Percentiles rank a stretch among this genome's conserved stretches.
phyloP scores from a whole-genome alignment of 2,113 vertebrate species.

The Physeter macrocephalus region DNA sequence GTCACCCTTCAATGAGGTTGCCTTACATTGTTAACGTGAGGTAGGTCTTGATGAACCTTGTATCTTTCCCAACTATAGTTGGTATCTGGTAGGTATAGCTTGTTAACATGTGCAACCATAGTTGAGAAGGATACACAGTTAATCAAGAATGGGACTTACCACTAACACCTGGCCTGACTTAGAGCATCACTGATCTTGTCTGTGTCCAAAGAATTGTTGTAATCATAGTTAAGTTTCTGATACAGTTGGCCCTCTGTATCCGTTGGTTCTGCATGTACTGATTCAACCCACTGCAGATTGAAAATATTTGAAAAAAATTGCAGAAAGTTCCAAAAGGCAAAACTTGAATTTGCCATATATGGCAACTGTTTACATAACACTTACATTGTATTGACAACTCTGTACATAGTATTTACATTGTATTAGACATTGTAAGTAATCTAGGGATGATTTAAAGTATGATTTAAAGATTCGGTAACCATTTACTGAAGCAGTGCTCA shows the following conservation, averaged over 20 bases:
- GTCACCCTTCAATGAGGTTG: neutral
- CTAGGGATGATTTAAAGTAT: neutral
- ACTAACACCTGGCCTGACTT: neutral
- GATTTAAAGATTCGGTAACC: neutral
- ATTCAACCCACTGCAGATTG: neutral
- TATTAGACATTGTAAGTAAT: neutral
- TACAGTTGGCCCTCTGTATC: neutral
- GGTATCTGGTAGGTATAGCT: neutral
- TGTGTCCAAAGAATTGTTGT: neutral
- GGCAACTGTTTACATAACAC: neutral
- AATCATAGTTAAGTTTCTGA: neutral
- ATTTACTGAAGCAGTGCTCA: neutral
- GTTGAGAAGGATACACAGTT: neutral
- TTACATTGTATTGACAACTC: neutral
- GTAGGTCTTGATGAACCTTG: neutral
- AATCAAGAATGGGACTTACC: neutral
- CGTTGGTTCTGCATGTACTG: fast-evolving
- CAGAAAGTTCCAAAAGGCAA: neutral
- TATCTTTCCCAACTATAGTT: neutral
- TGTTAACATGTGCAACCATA: neutral
- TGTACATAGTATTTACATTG: neutral
- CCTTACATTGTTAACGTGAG: neutral
- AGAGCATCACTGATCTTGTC: neutral
- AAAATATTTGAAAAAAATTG: neutral
- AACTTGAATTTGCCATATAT: neutral